Evolutionary conservation across 2,113 vertebrate species (phyloP), one percentile per base, ranked within the genome.

Genomic region (Rallus limicola): DNA sequence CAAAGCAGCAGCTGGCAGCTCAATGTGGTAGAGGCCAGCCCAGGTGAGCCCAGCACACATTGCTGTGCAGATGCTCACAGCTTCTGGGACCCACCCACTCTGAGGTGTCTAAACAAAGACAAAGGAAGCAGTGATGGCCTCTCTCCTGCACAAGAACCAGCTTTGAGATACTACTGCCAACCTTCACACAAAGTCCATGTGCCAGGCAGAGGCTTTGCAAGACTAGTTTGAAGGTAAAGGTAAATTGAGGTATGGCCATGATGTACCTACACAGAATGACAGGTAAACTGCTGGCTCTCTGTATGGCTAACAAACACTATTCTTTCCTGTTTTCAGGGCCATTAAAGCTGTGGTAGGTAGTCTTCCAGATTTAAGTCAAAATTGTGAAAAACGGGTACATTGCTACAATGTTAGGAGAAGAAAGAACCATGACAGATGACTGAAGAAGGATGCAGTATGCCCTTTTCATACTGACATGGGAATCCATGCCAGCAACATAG

Each of bases 121-220:
- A 48, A 44, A 82, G 52, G 24, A 60, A 56, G 9, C 3, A 4
- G 29, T 1, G 8, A 9, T 6, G 29, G 36, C 31, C 46, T 74
- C 65, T 71, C 26, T 65, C 53, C 36, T 38, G 31, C 38, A 10
- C 42, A 38, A 42, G 42, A 77, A 60, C 2, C n/a, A 33, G 15
- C 33, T 70, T 2, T 48, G 53, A 60, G 34, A 14, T 20, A 3
- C 16, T 58, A 13, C 46, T 68, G 23, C 48, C 3, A 9, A 28
- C n/a, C 14, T 36, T 75, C 25, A 29, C 0, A 2, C 59, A 17
- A 76, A 48, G 23, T 8, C 21, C 23, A 6, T 0, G 0, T 44
- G 52, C 26, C 33, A n/a, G 62, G 25, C 3, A 8, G 33, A 62
- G 53, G 23, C 40, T 44, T 48, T 48, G 19, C 46, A 48, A 48